Evolutionary conservation across 2,113 vertebrate genomes (phyloP), one percentile per base, ranked within the genome.

Genomic region (Embiotoca jacksoni): DNA sequence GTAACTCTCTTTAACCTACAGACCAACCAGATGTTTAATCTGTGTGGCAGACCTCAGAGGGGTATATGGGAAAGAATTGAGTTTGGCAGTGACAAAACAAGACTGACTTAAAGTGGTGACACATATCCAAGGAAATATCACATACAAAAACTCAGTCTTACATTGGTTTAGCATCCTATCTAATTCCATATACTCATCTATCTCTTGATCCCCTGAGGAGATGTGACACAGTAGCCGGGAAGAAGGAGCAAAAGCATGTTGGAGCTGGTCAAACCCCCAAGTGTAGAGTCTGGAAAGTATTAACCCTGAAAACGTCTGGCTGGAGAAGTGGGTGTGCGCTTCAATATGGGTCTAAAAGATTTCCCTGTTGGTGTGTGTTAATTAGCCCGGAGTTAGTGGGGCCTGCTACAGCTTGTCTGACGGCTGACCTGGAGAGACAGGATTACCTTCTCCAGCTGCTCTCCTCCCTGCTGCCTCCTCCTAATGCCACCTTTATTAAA

Each of bases 391-490:
- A 87, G 86, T 82, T 87, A 86, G 90, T 76, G 78, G 81, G 89
- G 86, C 92, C 81, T 93, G 93, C 92, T 89, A 44, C 82, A 89
- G 90, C 92, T 91, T 93, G 94, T 92, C 87, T 91, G 86, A 78
- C 77, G 83, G 81, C 68, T 93, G 92, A 94, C 94, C 94, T 91
- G 89, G 82, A 90, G 93, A 93, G 87, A 91, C 85, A 44, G 88
- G 88, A 94, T 93, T 94, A 92, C 85, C 89, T 82, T 80, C 88
- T 88, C 85, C 93, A 94, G 93, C 92, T 94, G 92, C 90, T 91
- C 89, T 78, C 75, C 41, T 92, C 84, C 80, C 62, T 32, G 60
- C 73, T 87, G 72, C 70, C 58, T 63, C 23, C 37, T 63, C 30
- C 74, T 88, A 75, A 87, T 88, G 82, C 88, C 75, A 66, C 74